Conservation (phyloP, 2,888 invertebrate species). For the Bombylius discolor region DNA sequence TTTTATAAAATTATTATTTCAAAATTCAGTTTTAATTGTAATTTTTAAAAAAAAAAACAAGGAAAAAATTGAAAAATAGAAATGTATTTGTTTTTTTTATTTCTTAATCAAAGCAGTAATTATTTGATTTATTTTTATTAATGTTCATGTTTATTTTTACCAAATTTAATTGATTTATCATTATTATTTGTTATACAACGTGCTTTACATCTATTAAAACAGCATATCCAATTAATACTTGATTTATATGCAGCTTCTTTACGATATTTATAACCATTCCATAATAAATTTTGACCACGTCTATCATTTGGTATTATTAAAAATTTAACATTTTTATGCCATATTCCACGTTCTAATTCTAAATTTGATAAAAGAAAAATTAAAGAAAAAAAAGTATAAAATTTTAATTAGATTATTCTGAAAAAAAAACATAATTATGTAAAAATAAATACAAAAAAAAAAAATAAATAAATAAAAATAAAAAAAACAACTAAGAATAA, state of each 20-base stretch:
- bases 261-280: conserved; percentile 17
- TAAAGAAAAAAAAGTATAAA: neutral
- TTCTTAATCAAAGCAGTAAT: too few species aligned
- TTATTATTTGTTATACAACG: conserved; percentile 17
- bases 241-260: conserved; percentile 20
- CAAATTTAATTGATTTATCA: conserved; percentile 17
- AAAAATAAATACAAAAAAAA: too few species aligned
- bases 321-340: conserved; percentile 17
- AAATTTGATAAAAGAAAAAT: neutral
- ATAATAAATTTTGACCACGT: conserved; percentile 16
- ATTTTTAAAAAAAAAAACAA: too few species aligned
- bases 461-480: too few species aligned
- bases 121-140: neutral
- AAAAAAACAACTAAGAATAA: too few species aligned
- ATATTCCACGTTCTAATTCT: conserved; percentile 16
- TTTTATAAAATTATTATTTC: too few species aligned
- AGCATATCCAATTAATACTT: conserved; percentile 21
- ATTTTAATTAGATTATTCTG: too few species aligned
- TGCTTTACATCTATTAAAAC: conserved; percentile 16
- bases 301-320: conserved; percentile 15
- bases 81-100: too few species aligned
- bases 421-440: too few species aligned
- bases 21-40: too few species aligned
- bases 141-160: conserved; percentile 19
- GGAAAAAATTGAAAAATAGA: too few species aligned